Conservation (phyloP, 1,140 invertebrate species). For the Trichomalopsis sarcophagae region DNA sequence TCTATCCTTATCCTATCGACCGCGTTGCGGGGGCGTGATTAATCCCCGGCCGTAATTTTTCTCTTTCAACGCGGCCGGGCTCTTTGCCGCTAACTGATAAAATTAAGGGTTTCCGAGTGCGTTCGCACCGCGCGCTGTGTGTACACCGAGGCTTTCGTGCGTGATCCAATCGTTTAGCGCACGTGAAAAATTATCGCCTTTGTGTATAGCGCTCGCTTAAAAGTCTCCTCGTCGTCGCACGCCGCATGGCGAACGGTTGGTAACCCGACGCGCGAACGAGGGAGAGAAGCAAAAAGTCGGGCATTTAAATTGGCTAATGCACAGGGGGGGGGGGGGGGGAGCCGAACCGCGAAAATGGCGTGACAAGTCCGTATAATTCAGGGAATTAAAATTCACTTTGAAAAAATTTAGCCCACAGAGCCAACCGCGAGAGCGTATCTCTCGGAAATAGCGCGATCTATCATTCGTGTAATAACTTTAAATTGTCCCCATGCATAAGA, state of each 20-base stretch:
- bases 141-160: too few relatives aligned
- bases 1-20: neutral
- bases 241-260: neutral
- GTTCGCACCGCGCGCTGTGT: too few relatives aligned
- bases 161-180: too few relatives aligned
- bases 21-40: neutral
- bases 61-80: neutral
- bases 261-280: neutral
- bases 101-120: neutral
- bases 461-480: slow-evolving; percentile 16
- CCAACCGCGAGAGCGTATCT: neutral
- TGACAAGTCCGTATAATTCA: neutral
- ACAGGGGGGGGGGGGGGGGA: neutral
- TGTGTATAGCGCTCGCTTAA: too few relatives aligned
- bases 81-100: neutral
- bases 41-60: neutral
- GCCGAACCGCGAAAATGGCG: neutral
- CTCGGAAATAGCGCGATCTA: slow-evolving; percentile 6
- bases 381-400: neutral
- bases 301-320: neutral
- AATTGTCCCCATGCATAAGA: slow-evolving; percentile 5
- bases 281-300: neutral
- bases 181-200: too few relatives aligned
- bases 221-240: too few relatives aligned
- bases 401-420: neutral